These are phyloP conservation scores for Decapterus maruadsi DNA, from an alignment of 2,797 vertebrate species.

Conservation along the genomic window DNA sequence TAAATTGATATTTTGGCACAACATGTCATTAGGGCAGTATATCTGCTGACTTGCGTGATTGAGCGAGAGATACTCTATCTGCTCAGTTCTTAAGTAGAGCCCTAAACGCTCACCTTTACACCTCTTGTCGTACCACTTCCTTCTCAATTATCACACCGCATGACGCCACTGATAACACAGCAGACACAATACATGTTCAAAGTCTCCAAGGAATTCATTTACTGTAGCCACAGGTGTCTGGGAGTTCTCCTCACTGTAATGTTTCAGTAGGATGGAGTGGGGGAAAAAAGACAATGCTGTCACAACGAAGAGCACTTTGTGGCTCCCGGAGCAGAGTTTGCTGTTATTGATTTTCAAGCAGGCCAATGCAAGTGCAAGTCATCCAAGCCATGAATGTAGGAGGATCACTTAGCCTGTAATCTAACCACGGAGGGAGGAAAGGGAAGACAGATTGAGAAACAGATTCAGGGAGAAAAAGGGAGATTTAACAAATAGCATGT, in stretches of 20 bases:
- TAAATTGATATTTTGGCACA: conserved; percentile 11
- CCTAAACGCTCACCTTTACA: conserved; percentile 47
- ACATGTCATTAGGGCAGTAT: background rate
- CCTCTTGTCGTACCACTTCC: background rate
- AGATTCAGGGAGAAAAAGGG: background rate
- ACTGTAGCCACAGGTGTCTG: conserved; percentile 20
- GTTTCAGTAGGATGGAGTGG: conserved; percentile 17
- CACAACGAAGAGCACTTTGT: conserved; percentile 42
- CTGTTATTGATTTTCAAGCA: conserved; percentile 58
- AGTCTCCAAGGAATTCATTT: conserved; percentile 37
- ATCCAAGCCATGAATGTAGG: conserved; percentile 51
- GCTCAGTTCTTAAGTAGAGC: background rate
- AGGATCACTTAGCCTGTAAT: conserved; percentile 46
- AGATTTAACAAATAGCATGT: background rate
- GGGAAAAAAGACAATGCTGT: background rate
- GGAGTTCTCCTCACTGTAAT: background rate
- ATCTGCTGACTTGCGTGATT: conserved; percentile 21
- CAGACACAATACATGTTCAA: conserved; percentile 34
- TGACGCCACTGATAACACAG: conserved; percentile 40
- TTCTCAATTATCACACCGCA: background rate
- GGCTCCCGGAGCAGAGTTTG: conserved; percentile 30
- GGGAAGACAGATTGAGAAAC: conserved; percentile 11
- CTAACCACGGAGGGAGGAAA: conserved; percentile 21
- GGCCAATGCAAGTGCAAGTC: conserved; percentile 61
- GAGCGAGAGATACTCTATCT: background rate